Percentiles rank a stretch among this genome's conserved stretches.
These are phyloP conservation scores for Hepsetus odoe DNA, from an alignment of 2,113 vertebrate species.

Conservation along the genomic window DNA sequence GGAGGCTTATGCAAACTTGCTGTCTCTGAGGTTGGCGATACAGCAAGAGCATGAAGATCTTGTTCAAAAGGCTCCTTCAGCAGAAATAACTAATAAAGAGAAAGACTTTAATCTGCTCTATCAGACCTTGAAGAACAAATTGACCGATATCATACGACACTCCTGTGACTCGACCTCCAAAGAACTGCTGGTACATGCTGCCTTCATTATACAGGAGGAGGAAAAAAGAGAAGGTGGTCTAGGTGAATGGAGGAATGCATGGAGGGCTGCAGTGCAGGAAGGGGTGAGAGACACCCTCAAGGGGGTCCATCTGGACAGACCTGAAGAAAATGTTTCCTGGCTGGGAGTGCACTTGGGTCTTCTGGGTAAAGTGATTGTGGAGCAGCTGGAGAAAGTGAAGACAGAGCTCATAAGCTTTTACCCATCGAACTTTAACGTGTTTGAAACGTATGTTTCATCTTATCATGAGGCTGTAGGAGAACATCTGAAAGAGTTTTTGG, in stretches of 20 bases:
- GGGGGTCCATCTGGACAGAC: constrained; percentile 53
- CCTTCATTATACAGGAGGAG: constrained; percentile 73
- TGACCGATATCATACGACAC: constrained; percentile 64
- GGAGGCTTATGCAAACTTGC: constrained; percentile 72
- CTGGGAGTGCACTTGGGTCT: constrained; percentile 69
- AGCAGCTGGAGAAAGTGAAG: constrained; percentile 70
- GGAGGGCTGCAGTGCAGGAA: constrained; percentile 65
- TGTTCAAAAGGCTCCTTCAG: constrained; percentile 5
- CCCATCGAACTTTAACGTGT: constrained; percentile 72
- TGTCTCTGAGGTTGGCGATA: constrained; percentile 66
- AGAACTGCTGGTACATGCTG: constrained; percentile 62
- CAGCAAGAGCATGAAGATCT: constrained; percentile 47
- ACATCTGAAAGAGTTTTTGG: constrained; percentile 67
- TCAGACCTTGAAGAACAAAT: constrained; percentile 56
- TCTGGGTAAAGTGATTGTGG: constrained; percentile 67
- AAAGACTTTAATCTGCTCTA: constrained; percentile 74
- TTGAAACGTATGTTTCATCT: constrained; percentile 68
- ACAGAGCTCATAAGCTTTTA: constrained; percentile 64
- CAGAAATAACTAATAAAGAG: constrained; percentile 66
- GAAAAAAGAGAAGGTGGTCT: constrained; percentile 59
- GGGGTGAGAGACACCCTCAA: constrained; percentile 64
- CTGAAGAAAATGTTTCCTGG: constrained; percentile 67
- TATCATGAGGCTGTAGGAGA: constrained; percentile 62
- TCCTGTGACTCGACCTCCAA: constrained; percentile 62
- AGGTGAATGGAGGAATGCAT: constrained; percentile 66